These are phyloP conservation scores for Tholera decimalis DNA, from an alignment of 2,888 invertebrate species.

Conservation along the genomic window DNA sequence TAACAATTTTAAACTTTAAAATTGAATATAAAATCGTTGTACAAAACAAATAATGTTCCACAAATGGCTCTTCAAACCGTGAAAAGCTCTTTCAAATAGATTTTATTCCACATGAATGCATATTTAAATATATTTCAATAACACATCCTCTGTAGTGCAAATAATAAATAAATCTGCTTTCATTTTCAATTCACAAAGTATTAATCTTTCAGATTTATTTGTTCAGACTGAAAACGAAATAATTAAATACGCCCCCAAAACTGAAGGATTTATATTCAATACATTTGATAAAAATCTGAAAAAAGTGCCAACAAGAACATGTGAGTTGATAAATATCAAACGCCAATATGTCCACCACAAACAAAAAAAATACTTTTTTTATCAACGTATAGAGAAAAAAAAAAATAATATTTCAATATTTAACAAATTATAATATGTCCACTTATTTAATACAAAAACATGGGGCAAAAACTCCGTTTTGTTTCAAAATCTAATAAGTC, in stretches of 20 bases:
- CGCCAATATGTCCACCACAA: too few relatives aligned
- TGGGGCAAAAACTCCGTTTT: too few relatives aligned
- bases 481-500: too few relatives aligned
- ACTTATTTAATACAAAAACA: too few relatives aligned
- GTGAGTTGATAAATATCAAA: too few relatives aligned
- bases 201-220: slow-evolving; percentile 34
- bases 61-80: not conserved
- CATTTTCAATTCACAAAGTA: slow-evolving; percentile 25
- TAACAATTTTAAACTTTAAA: not conserved
- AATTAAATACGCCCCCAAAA: slow-evolving; percentile 26
- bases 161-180: slow-evolving; percentile 26
- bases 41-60: not conserved
- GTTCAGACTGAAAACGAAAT: slow-evolving; percentile 21
- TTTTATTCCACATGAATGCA: not conserved
- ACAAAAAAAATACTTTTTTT: too few relatives aligned
- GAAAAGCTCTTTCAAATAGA: not conserved
- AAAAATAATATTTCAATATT: too few relatives aligned
- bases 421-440: too few relatives aligned
- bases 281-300: slow-evolving; percentile 27
- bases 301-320: slow-evolving; percentile 2
- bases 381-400: too few relatives aligned
- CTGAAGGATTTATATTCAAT: slow-evolving; percentile 25
- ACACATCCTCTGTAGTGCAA: not conserved
- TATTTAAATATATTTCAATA: slow-evolving; percentile 20
- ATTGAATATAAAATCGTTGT: not conserved